A percentile compares a stretch with the other conserved stretches of the same genome.
Conservation (phyloP, 92 coral and sea anemone genomes). For the Epizoanthus ramosus region DNA sequence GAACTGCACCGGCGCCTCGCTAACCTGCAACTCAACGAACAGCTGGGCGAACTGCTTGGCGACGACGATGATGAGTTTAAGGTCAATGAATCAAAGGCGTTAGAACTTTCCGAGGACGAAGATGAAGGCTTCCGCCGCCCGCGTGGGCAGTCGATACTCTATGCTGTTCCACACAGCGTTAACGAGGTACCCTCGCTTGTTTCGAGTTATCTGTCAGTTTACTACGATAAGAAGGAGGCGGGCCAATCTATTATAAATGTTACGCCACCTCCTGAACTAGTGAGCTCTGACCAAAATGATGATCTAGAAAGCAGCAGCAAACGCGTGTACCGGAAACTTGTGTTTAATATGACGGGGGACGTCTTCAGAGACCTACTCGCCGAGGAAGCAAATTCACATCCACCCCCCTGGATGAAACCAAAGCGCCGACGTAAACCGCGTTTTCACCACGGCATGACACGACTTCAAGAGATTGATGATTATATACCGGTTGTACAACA, state of each 20-base stretch:
- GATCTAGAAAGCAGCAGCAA: conserved; percentile 77
- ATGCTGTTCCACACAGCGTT: conserved; percentile 82
- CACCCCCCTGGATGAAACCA: conserved; percentile 94
- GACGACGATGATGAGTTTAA: conserved; percentile 70
- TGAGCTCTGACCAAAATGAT: conserved; percentile 56
- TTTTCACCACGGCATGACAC: conserved; percentile 73
- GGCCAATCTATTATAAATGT: conserved; percentile 68
- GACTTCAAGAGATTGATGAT: conserved; percentile 70
- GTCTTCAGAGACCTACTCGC: conserved; percentile 75
- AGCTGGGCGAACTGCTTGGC: conserved; percentile 48
- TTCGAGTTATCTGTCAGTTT: conserved; percentile 59
- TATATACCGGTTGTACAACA: conserved; percentile 78
- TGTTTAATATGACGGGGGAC: conserved; percentile 88
- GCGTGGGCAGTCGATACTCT: conserved; percentile 76
- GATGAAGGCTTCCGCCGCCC: conserved; percentile 65
- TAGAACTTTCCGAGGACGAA: conserved; percentile 71
- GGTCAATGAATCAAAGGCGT: conserved; percentile 45
- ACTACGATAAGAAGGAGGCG: conserved; percentile 64
- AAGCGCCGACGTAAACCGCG: conserved; percentile 87
- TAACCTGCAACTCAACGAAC: conserved; percentile 72
- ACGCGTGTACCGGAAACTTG: conserved; percentile 78
- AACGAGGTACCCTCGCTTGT: conserved; percentile 78
- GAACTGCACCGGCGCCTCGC: conserved; percentile 71
- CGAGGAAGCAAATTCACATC: conserved; percentile 75
- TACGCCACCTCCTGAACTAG: conserved; percentile 71